These are phyloP conservation scores for Rhincodon typus DNA, from an alignment of 2,797 vertebrate species.

Conservation along the genomic window DNA sequence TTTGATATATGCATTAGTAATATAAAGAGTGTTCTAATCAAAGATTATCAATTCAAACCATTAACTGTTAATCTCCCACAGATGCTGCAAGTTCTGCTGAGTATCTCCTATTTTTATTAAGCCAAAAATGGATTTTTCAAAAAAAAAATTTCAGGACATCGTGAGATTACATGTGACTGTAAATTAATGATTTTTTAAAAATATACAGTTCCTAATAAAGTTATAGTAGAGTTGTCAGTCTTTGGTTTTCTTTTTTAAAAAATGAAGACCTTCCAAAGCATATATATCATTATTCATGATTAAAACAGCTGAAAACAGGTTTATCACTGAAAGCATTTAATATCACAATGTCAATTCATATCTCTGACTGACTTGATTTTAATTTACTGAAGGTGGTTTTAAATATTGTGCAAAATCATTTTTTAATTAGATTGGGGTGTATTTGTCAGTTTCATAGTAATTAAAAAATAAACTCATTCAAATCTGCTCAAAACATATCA, in stretches of 20 bases:
- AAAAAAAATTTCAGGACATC: background rate
- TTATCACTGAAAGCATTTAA: background rate
- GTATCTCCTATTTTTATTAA: background rate
- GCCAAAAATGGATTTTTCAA: background rate
- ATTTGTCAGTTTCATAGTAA: background rate
- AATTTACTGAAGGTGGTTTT: background rate
- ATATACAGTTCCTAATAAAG: background rate
- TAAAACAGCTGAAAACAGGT: background rate
- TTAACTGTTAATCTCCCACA: background rate
- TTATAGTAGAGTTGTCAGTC: background rate
- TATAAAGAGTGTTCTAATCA: background rate
- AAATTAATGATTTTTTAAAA: background rate
- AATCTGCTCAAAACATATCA: background rate
- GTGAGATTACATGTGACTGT: background rate
- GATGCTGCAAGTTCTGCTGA: no score
- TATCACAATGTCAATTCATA: background rate
- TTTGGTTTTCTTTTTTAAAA: background rate
- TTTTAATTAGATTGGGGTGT: background rate
- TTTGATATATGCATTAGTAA: background rate
- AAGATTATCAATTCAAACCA: background rate
- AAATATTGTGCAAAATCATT: background rate
- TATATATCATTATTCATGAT: background rate
- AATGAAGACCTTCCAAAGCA: background rate
- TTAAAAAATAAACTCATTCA: background rate
- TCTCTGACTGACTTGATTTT: background rate